Base-by-base conservation (phyloP, 2,888 invertebrate species). In the Cheilosia grossa region DNA sequence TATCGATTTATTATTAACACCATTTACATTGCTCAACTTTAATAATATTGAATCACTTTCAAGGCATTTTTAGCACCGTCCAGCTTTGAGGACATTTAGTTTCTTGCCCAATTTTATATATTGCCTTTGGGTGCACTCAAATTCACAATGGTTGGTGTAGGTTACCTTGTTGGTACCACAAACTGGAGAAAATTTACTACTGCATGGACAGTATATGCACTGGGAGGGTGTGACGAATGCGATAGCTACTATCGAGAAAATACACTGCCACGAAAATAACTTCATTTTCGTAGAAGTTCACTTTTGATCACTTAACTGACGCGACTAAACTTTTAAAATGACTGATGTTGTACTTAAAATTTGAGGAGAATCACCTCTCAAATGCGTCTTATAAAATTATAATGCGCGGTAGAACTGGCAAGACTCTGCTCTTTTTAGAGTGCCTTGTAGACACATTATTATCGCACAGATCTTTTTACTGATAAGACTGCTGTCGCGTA, bases 41-140 rank as follows among this genome's bases (percentile, higher is more conserved):
- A 21, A 1, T 24, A 24, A 13, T 4, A 49, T 0, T 44, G 2
- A 21, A 0, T 49, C 3, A 9, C 21, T 21, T 19, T 1, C 4
- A 49, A 4, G 4, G 5, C 6, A 0, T 17, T 24, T 15, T 51
- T 21, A 51, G 51, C 51, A 51, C 5, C 6, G 51, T 27, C 51
- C 51, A 21, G 4, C 2, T 4, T 51, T 51, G 5, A 51, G 15
- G 2, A 51, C 2, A 51, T 51, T 51, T 6, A 51, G 15, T 10
- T 13, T 10, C 5, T 51, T 51, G 24, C 51, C 51, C 9, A 51
- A 24, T 13, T 15, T 21, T 5, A 21, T 51, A 13, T 51, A 51
- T 24, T 51, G 24, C 24, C 51, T 51, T 13, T 51, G 51, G 24
- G 21, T 24, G 51, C 51, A 51, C 15, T 51, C 51, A 51, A 51